phyloP scores from a whole-genome alignment of 1,140 invertebrate genomes.

The Rhysida immarginata region DNA sequence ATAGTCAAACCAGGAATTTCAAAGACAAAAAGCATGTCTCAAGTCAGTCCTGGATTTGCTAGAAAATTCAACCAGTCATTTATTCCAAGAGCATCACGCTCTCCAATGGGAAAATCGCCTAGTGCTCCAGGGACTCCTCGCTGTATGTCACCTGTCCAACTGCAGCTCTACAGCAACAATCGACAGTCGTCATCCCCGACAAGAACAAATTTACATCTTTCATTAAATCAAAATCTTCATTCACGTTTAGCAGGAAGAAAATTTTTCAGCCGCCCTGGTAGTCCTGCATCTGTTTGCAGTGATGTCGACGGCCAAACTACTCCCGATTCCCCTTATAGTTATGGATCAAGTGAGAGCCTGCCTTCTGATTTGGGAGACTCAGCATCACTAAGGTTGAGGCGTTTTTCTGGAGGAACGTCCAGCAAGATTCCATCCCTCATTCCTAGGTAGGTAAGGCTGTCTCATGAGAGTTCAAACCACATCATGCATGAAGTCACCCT shows the following conservation, averaged over 20 bases:
- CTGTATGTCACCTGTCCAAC: slow-evolving; percentile 2
- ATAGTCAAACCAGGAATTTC: not conserved
- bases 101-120: not conserved
- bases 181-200: not conserved
- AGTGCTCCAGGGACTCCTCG: not conserved
- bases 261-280: not conserved
- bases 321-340: slow-evolving; percentile 3
- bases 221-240: not conserved
- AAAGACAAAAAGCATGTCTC: slow-evolving; percentile 1
- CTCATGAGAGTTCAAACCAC: too few species aligned
- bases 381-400: not conserved
- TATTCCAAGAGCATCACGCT: not conserved
- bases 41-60: not conserved
- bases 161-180: not conserved
- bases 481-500: too few species aligned
- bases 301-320: not conserved
- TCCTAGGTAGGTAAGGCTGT: slow-evolving; percentile 3
- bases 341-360: not conserved
- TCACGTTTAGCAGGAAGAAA: not conserved
- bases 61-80: not conserved
- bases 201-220: not conserved
- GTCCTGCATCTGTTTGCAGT: not conserved
- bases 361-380: not conserved
- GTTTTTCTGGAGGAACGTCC: not conserved
- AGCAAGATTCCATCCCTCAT: slow-evolving; percentile 3